Conservation (phyloP, 2,888 invertebrate species). For the Chrysina gloriosa region DNA sequence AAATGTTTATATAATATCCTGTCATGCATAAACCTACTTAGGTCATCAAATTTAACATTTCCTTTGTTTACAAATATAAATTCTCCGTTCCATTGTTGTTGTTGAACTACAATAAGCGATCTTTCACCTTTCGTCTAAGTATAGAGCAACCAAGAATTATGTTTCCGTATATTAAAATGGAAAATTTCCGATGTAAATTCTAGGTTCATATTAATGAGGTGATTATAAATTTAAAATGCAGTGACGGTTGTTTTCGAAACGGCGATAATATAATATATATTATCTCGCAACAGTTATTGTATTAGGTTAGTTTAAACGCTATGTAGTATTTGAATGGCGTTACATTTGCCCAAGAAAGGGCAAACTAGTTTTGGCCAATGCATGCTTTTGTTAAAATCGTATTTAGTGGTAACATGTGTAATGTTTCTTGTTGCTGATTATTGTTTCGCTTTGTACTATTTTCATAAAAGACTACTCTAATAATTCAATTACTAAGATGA, state of each 20-base stretch:
- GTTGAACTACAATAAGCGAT: not conserved
- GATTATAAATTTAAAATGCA: constrained; percentile 5
- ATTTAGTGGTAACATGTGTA: too few relatives aligned
- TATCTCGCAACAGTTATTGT: too few relatives aligned
- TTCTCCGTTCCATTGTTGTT: not conserved
- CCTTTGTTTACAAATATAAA: constrained; percentile 26
- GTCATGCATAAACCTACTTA: not conserved
- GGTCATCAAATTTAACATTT: constrained; percentile 19
- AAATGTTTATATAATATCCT: not conserved
- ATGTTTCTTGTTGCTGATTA: too few relatives aligned
- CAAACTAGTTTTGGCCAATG: too few relatives aligned
- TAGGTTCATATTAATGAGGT: not conserved
- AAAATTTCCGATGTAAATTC: not conserved
- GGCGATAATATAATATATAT: not conserved
- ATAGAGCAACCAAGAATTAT: not conserved
- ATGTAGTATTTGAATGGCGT: too few relatives aligned
- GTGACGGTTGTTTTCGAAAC: not conserved
- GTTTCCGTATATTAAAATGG: not conserved
- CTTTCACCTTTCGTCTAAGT: constrained; percentile 22
- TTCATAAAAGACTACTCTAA: too few relatives aligned
- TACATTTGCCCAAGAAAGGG: too few relatives aligned
- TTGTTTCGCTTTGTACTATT: too few relatives aligned
- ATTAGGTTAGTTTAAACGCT: too few relatives aligned
- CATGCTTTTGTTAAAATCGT: too few relatives aligned
- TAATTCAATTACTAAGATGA: too few relatives aligned